Evolutionary conservation across 2,888 invertebrate genomes (phyloP).

Genomic region (Loripinus fragilis): DNA sequence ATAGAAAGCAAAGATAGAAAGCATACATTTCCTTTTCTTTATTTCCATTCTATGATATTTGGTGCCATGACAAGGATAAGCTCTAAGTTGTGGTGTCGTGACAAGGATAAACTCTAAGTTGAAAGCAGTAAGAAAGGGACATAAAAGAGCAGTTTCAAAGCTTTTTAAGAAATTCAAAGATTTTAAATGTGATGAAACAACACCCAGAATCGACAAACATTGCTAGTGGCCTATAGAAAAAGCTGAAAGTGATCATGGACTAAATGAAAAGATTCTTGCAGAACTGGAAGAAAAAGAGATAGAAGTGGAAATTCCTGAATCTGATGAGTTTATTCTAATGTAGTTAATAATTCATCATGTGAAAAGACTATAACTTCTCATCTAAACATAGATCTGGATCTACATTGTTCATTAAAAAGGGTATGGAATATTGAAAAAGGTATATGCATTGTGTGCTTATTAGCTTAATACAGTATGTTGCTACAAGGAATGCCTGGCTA

Average conservation of each 20-base stretch:
- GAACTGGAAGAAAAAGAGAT: background rate
- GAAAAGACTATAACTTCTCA: no score
- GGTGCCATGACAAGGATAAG: no score
- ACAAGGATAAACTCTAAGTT: background rate
- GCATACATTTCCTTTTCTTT: no score
- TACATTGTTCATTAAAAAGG: no score
- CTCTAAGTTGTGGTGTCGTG: no score
- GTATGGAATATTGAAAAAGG: no score
- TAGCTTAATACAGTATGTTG: no score
- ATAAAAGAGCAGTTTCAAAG: background rate
- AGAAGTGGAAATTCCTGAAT: background rate
- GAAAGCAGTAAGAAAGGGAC: background rate
- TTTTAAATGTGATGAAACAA: background rate
- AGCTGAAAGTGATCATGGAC: background rate
- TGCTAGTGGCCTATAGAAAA: background rate
- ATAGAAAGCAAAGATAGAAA: no score
- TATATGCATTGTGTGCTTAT: no score
- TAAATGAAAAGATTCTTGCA: background rate
- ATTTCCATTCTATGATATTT: no score
- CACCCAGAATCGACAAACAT: background rate
- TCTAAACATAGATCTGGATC: no score
- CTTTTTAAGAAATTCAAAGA: background rate
- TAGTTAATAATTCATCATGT: background rate
- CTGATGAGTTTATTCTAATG: background rate
- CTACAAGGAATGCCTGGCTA: no score